phyloP scores from a whole-genome alignment of 37 sponge, comb jelly and placozoan genomes.

The Ianthella basta region DNA sequence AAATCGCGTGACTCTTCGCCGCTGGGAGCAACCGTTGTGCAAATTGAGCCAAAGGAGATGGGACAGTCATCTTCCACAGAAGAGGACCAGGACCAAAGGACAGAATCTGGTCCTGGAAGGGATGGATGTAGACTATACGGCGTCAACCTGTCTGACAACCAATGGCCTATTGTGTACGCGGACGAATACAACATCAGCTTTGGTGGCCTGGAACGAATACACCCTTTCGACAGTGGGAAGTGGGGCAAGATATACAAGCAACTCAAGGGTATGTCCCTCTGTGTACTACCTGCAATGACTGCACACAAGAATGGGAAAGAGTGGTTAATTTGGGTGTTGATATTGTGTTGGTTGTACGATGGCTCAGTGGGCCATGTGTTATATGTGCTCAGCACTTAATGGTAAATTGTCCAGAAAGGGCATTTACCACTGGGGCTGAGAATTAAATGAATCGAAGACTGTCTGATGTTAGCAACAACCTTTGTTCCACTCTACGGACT shows the following conservation, averaged over 20 bases:
- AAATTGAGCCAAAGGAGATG: too few relatives aligned
- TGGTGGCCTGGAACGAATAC: slow-evolving; percentile 72
- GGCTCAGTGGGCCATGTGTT: too few relatives aligned
- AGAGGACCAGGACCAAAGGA: slow-evolving; percentile 7
- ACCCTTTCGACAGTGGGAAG: slow-evolving; percentile 87
- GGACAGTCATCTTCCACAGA: slow-evolving; percentile 23
- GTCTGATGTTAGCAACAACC: too few relatives aligned
- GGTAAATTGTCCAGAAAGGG: too few relatives aligned
- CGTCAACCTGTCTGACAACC: slow-evolving; percentile 27
- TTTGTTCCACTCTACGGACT: too few relatives aligned
- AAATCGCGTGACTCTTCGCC: too few relatives aligned
- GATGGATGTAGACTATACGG: slow-evolving; percentile 49
- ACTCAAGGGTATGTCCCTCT: slow-evolving; percentile 34
- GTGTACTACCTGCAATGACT: background rate
- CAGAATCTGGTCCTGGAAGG: background rate
- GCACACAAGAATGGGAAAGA: background rate
- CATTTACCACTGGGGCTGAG: too few relatives aligned
- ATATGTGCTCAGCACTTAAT: too few relatives aligned
- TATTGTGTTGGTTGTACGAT: too few relatives aligned
- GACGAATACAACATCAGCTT: slow-evolving; percentile 80
- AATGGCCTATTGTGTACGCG: slow-evolving; percentile 84
- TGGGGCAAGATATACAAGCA: slow-evolving; percentile 74
- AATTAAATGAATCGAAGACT: too few relatives aligned
- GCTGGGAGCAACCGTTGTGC: too few relatives aligned
- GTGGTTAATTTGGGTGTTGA: too few relatives aligned